Evolutionary conservation across 2,113 vertebrate species (phyloP), one percentile per base, ranked within the genome.

Genomic region (Dicaeum eximium): DNA sequence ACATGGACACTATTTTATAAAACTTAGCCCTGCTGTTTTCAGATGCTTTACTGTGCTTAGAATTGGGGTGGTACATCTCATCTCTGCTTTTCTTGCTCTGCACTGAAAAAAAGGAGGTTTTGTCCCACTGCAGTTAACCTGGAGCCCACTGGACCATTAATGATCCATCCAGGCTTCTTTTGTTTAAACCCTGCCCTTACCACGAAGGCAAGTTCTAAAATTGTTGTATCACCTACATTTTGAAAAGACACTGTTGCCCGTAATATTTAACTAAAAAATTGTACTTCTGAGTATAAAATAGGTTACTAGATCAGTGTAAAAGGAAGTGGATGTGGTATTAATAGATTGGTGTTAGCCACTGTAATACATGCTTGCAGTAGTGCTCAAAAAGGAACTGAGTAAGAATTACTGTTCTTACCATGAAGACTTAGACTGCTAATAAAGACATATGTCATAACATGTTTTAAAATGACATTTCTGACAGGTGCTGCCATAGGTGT

Each of bases 271-370:
- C n/a, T 82, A 2, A 33, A 87, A 88, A 53, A 8, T 10, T 28
- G 12, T 48, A 19, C 28, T 72, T 62, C 28, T 58, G 6, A 16
- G 11, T 45, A 30, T 60, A 47, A 93, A 93, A 27, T 31, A 88
- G 75, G 77, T 93, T 79, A 72, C 47, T 90, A 78, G 80, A 58
- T 83, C 35, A 83, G 30, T 38, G 47, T 48, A n/a, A 78, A 80
- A 91, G 94, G 92, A 97, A 91, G 80, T 88, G 64, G 71, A 64
- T 57, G 21, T 0, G 38, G 7, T 95, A 93, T 93, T 90, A 90
- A 96, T 85, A 93, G 88, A 31, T 15, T 35, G 19, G 54, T 70
- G 42, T 83, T 80, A 92, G 72, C 69, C 77, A 54, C 56, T 79
- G 7, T 27, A 37, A 4, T 70, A 6, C 3, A 7, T 1, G 3